These are phyloP conservation scores for Neomicropteryx cornuta DNA, from an alignment of 1,140 invertebrate genomes.

Conservation along the genomic window DNA sequence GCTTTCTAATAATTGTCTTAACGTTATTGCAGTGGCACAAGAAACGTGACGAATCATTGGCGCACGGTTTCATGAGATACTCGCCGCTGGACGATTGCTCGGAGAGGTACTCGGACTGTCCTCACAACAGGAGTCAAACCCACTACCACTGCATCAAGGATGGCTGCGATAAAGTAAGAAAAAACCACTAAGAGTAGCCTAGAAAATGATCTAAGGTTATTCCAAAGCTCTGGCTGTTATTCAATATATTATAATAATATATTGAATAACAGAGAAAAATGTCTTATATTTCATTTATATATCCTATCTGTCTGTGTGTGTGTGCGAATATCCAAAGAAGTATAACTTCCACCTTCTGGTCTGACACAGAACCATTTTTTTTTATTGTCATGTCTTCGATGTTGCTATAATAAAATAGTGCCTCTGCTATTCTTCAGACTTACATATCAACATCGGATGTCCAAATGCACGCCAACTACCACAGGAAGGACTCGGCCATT, in stretches of 20 bases:
- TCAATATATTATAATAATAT: too few relatives aligned
- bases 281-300: too few relatives aligned
- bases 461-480: constrained; percentile 99
- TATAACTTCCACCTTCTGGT: too few relatives aligned
- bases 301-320: too few relatives aligned
- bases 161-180: constrained; percentile 75
- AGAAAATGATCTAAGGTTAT: too few relatives aligned
- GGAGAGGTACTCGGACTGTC: constrained; percentile 61
- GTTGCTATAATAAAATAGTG: background rate
- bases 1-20: too few relatives aligned
- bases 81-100: constrained; percentile 87
- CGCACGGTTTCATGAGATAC: constrained; percentile 90
- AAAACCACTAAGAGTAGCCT: too few relatives aligned
- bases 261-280: too few relatives aligned
- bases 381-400: too few relatives aligned
- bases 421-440: constrained; percentile 38
- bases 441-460: constrained; percentile 98
- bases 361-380: too few relatives aligned
- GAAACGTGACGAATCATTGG: constrained; percentile 92
- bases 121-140: constrained; percentile 93
- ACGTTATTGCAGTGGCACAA: constrained; percentile 88
- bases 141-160: constrained; percentile 97
- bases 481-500: constrained; percentile 94
- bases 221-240: too few relatives aligned
- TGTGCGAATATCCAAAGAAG: too few relatives aligned